Evolutionary conservation across 2,113 vertebrate genomes (phyloP).

Genomic region (Ivindomyrus marchei): DNA sequence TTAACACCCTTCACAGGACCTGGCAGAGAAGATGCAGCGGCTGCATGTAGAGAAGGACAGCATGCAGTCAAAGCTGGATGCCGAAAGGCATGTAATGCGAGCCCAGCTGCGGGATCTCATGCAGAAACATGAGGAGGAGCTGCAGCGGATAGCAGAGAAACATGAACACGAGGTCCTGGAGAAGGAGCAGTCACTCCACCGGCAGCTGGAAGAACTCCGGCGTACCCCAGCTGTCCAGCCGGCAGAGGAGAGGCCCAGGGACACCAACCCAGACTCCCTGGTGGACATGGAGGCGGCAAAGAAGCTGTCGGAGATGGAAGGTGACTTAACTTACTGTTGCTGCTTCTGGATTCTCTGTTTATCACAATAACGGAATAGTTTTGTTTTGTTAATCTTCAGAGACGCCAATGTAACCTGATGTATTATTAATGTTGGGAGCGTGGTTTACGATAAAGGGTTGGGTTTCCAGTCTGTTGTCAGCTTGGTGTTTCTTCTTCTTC

Average conservation of each 20-base stretch:
- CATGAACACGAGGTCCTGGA: slow-evolving; percentile 59
- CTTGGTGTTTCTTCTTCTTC: not conserved
- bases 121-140: slow-evolving; percentile 75
- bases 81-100: slow-evolving; percentile 84
- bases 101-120: slow-evolving; percentile 79
- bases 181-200: slow-evolving; percentile 57
- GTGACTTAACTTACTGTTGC: slow-evolving; percentile 42
- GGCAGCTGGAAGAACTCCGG: slow-evolving; percentile 57
- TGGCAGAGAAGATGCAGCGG: slow-evolving; percentile 60
- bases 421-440: not conserved
- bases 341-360: not conserved
- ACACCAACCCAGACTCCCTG: not conserved
- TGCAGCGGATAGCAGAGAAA: slow-evolving; percentile 46
- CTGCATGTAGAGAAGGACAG: slow-evolving; percentile 74
- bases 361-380: not conserved
- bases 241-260: slow-evolving; percentile 20
- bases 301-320: slow-evolving; percentile 68
- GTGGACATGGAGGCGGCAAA: slow-evolving; percentile 41
- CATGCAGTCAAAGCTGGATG: slow-evolving; percentile 76
- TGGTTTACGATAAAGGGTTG: not conserved
- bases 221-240: not conserved
- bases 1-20: slow-evolving; percentile 52
- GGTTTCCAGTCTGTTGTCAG: slow-evolving; percentile 1
- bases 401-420: not conserved
- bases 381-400: not conserved